Percentiles rank a stretch among this genome's conserved stretches.
Conservation (phyloP, 1,140 invertebrate genomes). For the Diabrotica virgifera region DNA sequence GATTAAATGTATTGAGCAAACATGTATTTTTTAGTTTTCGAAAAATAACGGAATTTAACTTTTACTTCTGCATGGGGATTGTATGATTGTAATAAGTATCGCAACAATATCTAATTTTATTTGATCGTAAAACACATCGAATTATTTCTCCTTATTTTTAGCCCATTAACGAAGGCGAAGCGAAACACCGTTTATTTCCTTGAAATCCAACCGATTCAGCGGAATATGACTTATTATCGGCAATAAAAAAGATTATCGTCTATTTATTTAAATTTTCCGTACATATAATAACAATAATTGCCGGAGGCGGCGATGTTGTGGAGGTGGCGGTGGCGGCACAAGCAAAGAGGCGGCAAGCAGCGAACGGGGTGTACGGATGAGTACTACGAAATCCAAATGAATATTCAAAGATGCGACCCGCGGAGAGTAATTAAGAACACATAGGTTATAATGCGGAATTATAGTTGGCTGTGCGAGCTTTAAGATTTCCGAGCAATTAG, state of each 20-base stretch:
- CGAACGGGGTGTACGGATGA: neutral
- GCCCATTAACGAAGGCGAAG: too few relatives aligned
- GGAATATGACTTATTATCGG: conserved; percentile 11
- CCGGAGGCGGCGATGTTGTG: neutral
- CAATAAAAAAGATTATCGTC: conserved; percentile 20
- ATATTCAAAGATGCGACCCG: conserved; percentile 19
- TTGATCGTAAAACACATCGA: too few relatives aligned
- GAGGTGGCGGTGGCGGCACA: too few relatives aligned
- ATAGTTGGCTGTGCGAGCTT: conserved; percentile 33
- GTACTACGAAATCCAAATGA: conserved; percentile 17
- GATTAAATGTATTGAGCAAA: too few relatives aligned
- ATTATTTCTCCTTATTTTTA: too few relatives aligned
- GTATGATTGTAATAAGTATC: too few relatives aligned
- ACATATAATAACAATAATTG: conserved; percentile 15
- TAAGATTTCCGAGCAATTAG: conserved; percentile 42
- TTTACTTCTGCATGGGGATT: too few relatives aligned
- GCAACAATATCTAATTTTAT: too few relatives aligned
- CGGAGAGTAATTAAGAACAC: conserved; percentile 39
- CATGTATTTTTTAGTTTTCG: too few relatives aligned
- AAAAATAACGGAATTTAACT: too few relatives aligned
- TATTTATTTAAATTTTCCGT: conserved; percentile 18
- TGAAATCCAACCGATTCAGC: neutral
- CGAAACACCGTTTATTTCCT: neutral
- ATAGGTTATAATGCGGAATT: conserved; percentile 43
- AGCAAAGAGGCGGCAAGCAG: too few relatives aligned